Conservation (phyloP, 1,140 invertebrate genomes). For the Temnothorax curvispinosus region DNA sequence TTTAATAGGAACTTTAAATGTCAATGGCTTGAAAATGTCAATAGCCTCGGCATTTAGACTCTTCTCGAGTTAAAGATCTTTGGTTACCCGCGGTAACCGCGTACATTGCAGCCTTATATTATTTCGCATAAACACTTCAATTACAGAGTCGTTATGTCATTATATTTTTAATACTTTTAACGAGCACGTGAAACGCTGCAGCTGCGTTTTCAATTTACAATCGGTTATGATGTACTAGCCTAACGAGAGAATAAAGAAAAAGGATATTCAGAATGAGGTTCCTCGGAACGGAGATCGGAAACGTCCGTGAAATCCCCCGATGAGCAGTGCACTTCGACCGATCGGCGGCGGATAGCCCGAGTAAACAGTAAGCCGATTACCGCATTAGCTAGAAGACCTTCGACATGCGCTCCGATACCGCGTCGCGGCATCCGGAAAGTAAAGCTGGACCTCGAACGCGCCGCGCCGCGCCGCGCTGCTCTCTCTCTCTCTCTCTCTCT, state of each 20-base stretch:
- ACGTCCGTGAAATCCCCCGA: conserved; percentile 4
- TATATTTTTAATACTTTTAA: conserved; percentile 18
- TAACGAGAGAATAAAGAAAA: neutral
- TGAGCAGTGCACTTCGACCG: neutral
- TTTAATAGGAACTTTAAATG: conserved; percentile 49
- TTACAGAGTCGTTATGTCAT: conserved; percentile 32
- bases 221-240: neutral
- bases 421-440: conserved; percentile 44
- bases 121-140: conserved; percentile 9
- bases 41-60: conserved; percentile 51
- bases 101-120: neutral
- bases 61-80: conserved; percentile 33
- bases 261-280: neutral
- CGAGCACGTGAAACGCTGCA: neutral
- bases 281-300: neutral
- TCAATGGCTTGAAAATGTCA: conserved; percentile 57
- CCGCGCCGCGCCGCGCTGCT: neutral
- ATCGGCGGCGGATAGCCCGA: neutral
- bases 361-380: conserved; percentile 53
- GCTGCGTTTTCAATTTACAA: conserved; percentile 12
- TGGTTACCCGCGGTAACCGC: neutral
- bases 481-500: no score
- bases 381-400: conserved; percentile 50
- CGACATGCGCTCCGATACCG: conserved; percentile 32
- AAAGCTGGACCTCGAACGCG: conserved; percentile 35